Conservation (phyloP, 1,140 invertebrate species). For the Nebria ingens region DNA sequence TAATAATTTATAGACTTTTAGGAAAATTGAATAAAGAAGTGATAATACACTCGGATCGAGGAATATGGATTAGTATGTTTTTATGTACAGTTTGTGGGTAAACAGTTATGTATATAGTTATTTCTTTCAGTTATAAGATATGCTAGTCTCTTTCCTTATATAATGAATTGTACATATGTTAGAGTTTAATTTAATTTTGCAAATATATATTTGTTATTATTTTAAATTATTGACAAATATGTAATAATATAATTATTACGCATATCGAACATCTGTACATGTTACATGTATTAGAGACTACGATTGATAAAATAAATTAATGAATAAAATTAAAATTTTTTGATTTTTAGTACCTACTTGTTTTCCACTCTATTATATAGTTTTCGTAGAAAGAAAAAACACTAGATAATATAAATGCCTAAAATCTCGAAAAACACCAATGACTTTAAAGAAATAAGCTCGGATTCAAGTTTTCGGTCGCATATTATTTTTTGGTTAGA, state of each 20-base stretch:
- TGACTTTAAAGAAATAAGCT: too few species aligned
- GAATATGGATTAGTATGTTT: neutral
- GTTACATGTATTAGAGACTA: slow-evolving; percentile 9
- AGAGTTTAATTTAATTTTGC: slow-evolving; percentile 9
- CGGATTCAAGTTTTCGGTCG: too few species aligned
- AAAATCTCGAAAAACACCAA: too few species aligned
- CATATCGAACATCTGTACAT: slow-evolving; percentile 9
- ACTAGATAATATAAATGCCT: too few species aligned
- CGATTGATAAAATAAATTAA: slow-evolving; percentile 2
- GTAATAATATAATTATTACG: slow-evolving; percentile 7
- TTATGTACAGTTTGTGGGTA: slow-evolving; percentile 5
- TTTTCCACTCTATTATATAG: too few species aligned
- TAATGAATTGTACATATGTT: slow-evolving; percentile 3
- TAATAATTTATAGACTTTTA: neutral
- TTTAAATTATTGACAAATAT: slow-evolving; percentile 3
- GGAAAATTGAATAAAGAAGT: neutral
- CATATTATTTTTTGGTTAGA: too few species aligned
- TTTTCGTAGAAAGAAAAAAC: too few species aligned
- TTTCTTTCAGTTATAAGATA: neutral
- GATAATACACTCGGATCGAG: neutral
- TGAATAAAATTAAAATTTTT: too few species aligned
- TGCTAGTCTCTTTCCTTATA: slow-evolving; percentile 7
- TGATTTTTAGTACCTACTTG: too few species aligned
- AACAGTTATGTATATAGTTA: neutral
- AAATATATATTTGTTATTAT: slow-evolving; percentile 6